Evolutionary conservation across 2,113 vertebrate species (phyloP).

Genomic region (Prietella phreatophila): DNA sequence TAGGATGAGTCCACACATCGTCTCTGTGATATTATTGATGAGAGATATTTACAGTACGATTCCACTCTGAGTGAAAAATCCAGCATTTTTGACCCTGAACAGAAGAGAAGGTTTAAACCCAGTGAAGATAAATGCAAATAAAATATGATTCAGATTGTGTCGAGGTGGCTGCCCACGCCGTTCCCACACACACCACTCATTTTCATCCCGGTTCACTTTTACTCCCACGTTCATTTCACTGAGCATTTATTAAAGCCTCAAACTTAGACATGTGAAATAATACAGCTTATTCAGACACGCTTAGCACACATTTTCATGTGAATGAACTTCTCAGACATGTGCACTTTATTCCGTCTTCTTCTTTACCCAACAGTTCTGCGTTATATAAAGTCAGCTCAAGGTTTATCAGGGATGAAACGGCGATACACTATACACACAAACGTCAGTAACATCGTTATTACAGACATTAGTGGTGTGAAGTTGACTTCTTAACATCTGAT

Average conservation of each 20-base stretch:
- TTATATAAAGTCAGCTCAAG: not conserved
- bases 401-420: not conserved
- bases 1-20: not conserved
- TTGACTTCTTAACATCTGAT: not conserved
- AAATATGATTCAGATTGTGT: slow-evolving; percentile 11
- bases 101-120: not conserved
- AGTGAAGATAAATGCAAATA: slow-evolving; percentile 13
- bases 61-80: not conserved
- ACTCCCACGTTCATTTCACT: slow-evolving; percentile 12
- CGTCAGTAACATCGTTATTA: not conserved
- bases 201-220: not conserved
- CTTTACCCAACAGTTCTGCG: not conserved
- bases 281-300: slow-evolving; percentile 9
- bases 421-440: not conserved
- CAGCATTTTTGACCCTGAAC: not conserved
- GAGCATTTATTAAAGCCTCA: slow-evolving; percentile 23
- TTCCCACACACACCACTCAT: slow-evolving; percentile 6
- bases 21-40: not conserved
- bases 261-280: not conserved
- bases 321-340: not conserved
- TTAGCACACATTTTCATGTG: not conserved
- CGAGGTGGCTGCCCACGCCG: slow-evolving; percentile 1
- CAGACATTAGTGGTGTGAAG: not conserved
- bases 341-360: not conserved
- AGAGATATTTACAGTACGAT: not conserved